Evolutionary conservation across 1,140 invertebrate genomes (phyloP), one percentile per base, ranked within the genome.

Genomic region (Manduca sexta): DNA sequence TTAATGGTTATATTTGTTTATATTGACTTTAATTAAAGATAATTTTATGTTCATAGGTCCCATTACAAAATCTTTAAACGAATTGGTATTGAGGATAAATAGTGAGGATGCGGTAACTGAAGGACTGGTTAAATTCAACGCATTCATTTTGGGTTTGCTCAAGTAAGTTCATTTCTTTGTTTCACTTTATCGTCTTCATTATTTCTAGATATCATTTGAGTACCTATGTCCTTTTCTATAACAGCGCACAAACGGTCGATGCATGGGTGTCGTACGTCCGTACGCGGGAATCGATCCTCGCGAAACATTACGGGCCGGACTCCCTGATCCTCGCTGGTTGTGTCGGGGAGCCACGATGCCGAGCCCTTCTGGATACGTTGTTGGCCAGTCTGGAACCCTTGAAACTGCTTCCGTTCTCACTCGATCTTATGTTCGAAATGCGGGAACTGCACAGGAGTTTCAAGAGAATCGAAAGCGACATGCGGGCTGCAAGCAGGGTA

Each of bases 71-170:
- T 92, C 93, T n/a, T 84, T 96, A 1, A 93, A 95, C 81, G 95
- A 96, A 69, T 84, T 96, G 37, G 94, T 96, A 7, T 89, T 95
- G 71, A 90, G 93, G 69, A 91, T 97, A 56, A 96, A 95, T 71
- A 91, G 90, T 55, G 94, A 95, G 83, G 91, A 95, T 70, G 90
- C 91, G 33, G 90, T 97, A 1, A 92, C 92, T 2, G 94, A 96
- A 79, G 94, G 93, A 50, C 89, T 94, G 69, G 89, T 95, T 48
- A 96, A 95, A 73, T 96, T 97, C 70, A 95, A 96, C 79, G 94
- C 94, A 43, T 96, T 97, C 77, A 91, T 96, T 52, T 92, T 95
- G 80, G 95, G 94, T 30, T 86, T 97, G 43, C 85, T 96, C n/a
- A 97, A 96, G 92, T 94, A 87, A 91, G 41, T 43, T 14, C 11